Base-by-base conservation (phyloP, 2,797 vertebrate genomes). In the Anableps anableps region DNA sequence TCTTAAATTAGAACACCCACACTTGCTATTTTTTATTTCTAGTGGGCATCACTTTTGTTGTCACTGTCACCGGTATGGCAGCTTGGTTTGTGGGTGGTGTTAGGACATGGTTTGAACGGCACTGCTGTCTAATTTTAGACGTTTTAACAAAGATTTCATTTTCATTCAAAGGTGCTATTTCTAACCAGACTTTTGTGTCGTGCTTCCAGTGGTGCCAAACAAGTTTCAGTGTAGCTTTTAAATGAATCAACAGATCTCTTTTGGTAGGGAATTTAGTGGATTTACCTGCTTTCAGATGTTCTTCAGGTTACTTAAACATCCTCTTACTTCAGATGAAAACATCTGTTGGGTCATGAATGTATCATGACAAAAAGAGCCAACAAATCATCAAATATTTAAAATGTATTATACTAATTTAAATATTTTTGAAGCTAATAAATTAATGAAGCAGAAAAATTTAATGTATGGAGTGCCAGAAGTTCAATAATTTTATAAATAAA, bases 1-100 rank as follows among this genome's bases (percentile, higher is more conserved):
- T 77, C 75, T 74, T 68, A 83, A 86, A 84, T 72, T 74, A 81
- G 75, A 62, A 19, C 74, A 14, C 38, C 55, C 74, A 62, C 55
- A 47, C 21, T 58, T 29, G 48, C 73, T 55, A 16, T n/a, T 53
- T 34, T 60, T 47, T 50, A 64, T 21, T 64, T 62, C 29, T 26
- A 0, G 34, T 38, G 38, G 74, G 47, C 19, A 16, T 81, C 36
- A 21, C 71, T 85, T 76, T 68, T 75, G 38, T 77, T 83, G 53
- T 78, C 53, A 55, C 60, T n/a, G 41, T 29, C 78, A 62, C 50
- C 34, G 10, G 2, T 78, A 47, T 9, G 31, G 21, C 34, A 43
- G 5, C 80, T 75, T n/a, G 34, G 47, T 76, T 78, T 51, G 13
- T 26, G 80, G 71, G 23, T 26, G 34, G 19, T 80, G 76, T 73